Percentiles rank a stretch among this genome's conserved stretches.
These are phyloP conservation scores for Caenorhabditis zanzibari DNA, from an alignment of 2,888 invertebrate genomes.

Conservation along the genomic window DNA sequence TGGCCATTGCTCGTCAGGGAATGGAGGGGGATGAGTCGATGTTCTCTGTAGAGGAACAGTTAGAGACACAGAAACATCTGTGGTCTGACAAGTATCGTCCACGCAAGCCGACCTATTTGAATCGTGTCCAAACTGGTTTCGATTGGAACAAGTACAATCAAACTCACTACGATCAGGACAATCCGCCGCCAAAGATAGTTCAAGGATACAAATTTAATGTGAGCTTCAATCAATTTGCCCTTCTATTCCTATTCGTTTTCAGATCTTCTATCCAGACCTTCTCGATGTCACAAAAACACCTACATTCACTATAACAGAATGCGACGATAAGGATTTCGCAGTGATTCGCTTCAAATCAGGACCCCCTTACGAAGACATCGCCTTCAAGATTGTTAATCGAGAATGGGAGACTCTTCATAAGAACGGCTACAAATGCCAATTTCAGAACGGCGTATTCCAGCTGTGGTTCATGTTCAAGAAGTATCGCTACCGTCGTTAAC, in stretches of 20 bases:
- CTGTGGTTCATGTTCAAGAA: constrained; percentile 99
- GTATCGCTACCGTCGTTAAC: constrained; percentile 91
- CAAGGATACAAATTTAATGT: constrained; percentile 99
- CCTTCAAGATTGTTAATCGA: constrained; percentile 89
- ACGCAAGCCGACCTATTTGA: constrained; percentile 97
- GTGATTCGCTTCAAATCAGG: constrained; percentile 94
- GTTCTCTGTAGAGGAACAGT: constrained; percentile 87
- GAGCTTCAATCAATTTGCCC: constrained; percentile 63
- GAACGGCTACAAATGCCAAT: constrained; percentile 97
- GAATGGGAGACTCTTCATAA: constrained; percentile 97
- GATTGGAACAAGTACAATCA: constrained; percentile 99
- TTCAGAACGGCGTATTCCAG: constrained; percentile 99
- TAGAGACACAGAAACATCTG: constrained; percentile 87
- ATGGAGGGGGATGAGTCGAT: constrained; percentile 90
- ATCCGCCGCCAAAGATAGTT: constrained; percentile 99
- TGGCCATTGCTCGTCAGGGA: constrained; percentile 90
- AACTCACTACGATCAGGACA: constrained; percentile 99
- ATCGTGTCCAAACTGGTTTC: constrained; percentile 91
- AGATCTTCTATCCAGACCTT: constrained; percentile 98
- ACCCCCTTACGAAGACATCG: constrained; percentile 93
- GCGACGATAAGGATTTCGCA: constrained; percentile 93
- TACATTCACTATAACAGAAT: constrained; percentile 89
- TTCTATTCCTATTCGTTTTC: too few species aligned
- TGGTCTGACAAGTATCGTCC: constrained; percentile 99
- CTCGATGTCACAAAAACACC: constrained; percentile 95